Percentiles rank a stretch among this genome's conserved stretches.
Evolutionary conservation across 2,797 vertebrate species (phyloP).

Genomic region (Menidia menidia): DNA sequence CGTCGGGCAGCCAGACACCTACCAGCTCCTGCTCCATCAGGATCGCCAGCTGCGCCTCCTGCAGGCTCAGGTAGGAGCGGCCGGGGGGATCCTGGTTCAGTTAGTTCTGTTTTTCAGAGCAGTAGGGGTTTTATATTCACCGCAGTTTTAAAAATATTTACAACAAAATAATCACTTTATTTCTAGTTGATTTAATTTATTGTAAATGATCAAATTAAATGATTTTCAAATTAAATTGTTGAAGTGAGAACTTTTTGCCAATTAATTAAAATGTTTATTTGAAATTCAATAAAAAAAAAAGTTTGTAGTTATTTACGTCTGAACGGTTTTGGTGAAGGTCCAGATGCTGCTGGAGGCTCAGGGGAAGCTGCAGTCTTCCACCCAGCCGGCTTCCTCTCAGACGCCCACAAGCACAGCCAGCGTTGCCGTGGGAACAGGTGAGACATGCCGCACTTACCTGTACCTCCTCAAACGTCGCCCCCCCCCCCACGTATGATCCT

Average conservation of each 20-base stretch:
- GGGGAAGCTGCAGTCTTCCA: constrained; percentile 60
- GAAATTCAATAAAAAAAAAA: too few species aligned
- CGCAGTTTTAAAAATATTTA: too few species aligned
- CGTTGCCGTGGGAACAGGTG: constrained; percentile 94
- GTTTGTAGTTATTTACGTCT: too few species aligned
- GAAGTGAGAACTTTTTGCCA: too few species aligned
- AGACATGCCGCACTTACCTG: constrained; percentile 6
- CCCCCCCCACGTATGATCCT: too few species aligned
- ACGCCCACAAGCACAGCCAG: constrained; percentile 77
- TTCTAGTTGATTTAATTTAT: too few species aligned
- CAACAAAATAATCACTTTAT: too few species aligned
- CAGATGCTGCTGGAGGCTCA: constrained; percentile 93
- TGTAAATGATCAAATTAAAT: too few species aligned
- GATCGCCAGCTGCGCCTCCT: constrained; percentile 93
- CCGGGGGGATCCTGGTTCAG: neutral
- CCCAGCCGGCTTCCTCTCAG: constrained; percentile 65
- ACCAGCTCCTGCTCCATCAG: constrained; percentile 89
- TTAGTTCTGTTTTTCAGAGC: too few species aligned
- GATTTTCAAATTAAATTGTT: too few species aligned
- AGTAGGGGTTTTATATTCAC: too few species aligned
- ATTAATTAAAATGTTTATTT: too few species aligned
- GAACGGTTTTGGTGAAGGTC: constrained; percentile 73
- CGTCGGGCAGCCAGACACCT: constrained; percentile 86
- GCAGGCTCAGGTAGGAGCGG: constrained; percentile 87
- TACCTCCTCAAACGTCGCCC: neutral